Evolutionary conservation across 1,140 invertebrate species (phyloP), one percentile per base, ranked within the genome.

Genomic region (Nymphalis io): DNA sequence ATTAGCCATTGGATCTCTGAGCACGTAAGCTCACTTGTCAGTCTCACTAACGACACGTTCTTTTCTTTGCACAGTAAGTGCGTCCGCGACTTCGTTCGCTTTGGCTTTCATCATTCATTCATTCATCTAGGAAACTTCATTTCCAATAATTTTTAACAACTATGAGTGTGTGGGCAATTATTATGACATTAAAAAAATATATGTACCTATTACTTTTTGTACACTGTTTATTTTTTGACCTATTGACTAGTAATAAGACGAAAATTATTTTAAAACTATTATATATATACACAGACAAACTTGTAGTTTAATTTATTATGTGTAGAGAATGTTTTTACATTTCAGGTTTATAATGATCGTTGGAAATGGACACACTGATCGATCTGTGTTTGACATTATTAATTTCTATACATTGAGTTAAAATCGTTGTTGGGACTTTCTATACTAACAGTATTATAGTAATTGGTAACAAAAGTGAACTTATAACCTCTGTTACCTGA

Each of bases 1-100:
- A 74, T 74, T 66, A 63, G 13, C 33, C 68, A 70, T 70, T 62
- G 18, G 10, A 20, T 57, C 62, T 15, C 68, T 8, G 42, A 23
- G 44, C 62, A 66, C 72, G 68, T 65, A 70, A 21, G 18, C 44
- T 62, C 57, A 16, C 27, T 33, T n/a, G 55, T 21, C 23, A 27
- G 21, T 66, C 3, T 27, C 51, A 11, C 21, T 55, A 10, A 11
- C 20, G 15, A n/a, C 23, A 27, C 21, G 51, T 16, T 27, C 23
- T 5, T 48, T 42, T 42, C 4, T 42, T 33, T 4, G 3, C 40
- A 42, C 15, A 42, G 11, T 2, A 15, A 12, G 12, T 3, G 15
- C 13, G 40, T 0, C 3, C 40, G 40, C 15, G 40, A 42, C 40
- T n/a, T 8, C 10, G 27, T 33, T 33, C 27, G 27, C 27, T 33